phyloP scores from a whole-genome alignment of 1,140 invertebrate species.

The Nylanderia fulva region DNA sequence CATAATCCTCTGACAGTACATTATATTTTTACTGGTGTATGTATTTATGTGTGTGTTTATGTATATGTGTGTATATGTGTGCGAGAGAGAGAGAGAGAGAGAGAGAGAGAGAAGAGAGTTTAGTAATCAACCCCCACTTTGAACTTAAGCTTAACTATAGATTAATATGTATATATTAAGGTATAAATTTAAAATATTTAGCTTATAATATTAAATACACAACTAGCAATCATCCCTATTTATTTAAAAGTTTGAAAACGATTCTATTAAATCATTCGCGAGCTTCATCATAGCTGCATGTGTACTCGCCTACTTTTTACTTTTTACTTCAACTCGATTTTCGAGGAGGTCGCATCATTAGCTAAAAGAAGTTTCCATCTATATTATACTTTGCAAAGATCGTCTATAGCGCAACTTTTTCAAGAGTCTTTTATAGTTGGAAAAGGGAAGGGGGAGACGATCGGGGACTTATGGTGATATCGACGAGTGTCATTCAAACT shows the following conservation, averaged over 20 bases:
- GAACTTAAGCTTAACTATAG: not conserved
- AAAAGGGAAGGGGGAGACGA: too few species aligned
- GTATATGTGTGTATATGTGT: too few species aligned
- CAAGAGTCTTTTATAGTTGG: conserved; percentile 47
- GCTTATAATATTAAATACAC: not conserved
- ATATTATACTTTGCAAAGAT: conserved; percentile 70
- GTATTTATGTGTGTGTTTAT: too few species aligned
- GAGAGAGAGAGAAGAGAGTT: not conserved
- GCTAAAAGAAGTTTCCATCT: conserved; percentile 65
- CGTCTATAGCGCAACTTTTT: conserved; percentile 58
- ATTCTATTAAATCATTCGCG: conserved; percentile 50
- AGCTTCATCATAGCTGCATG: conserved; percentile 39
- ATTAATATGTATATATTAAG: not conserved
- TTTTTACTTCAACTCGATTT: conserved; percentile 14
- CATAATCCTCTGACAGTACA: not conserved
- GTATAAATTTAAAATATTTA: not conserved
- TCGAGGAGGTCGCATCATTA: conserved; percentile 67
- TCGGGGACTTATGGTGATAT: conserved; percentile 54
- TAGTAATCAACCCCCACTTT: not conserved
- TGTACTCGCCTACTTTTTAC: conserved; percentile 49
- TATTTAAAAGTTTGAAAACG: conserved; percentile 34
- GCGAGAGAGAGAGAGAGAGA: not conserved
- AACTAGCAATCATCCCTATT: conserved; percentile 1
- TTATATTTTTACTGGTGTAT: not conserved
- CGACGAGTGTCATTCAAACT: conserved; percentile 56